phyloP scores from a whole-genome alignment of 2,113 vertebrate genomes.

The Mustela nigripes region DNA sequence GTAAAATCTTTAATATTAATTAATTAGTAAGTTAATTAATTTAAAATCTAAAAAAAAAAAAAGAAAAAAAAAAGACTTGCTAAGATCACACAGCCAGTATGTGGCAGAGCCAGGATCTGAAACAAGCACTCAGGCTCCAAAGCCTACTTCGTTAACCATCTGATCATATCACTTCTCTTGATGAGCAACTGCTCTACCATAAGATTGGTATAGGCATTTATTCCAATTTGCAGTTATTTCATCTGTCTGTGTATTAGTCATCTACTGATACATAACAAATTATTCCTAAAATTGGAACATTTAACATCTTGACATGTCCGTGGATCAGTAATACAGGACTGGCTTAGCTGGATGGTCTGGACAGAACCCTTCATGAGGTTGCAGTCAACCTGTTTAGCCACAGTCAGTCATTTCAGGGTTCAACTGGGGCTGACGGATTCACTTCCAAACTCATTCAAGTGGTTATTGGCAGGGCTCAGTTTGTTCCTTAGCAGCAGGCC shows the following conservation, averaged over 20 bases:
- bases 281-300: not conserved
- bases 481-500: not conserved
- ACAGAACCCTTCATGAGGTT: not conserved
- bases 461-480: not conserved
- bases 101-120: not conserved
- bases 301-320: not conserved
- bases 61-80: not conserved
- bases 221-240: not conserved
- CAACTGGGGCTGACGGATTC: not conserved
- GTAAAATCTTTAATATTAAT: no score
- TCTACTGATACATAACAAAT: not conserved
- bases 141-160: not conserved
- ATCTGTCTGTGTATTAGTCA: not conserved
- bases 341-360: not conserved
- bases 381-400: not conserved
- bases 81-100: not conserved
- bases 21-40: no score
- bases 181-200: not conserved
- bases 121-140: not conserved
- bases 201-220: not conserved
- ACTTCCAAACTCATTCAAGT: not conserved
- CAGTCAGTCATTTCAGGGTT: not conserved
- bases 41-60: not conserved
- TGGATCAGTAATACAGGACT: not conserved
- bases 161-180: not conserved